These are phyloP conservation scores for Metacarcinus magister DNA, from an alignment of 2,888 invertebrate species.

Conservation along the genomic window DNA sequence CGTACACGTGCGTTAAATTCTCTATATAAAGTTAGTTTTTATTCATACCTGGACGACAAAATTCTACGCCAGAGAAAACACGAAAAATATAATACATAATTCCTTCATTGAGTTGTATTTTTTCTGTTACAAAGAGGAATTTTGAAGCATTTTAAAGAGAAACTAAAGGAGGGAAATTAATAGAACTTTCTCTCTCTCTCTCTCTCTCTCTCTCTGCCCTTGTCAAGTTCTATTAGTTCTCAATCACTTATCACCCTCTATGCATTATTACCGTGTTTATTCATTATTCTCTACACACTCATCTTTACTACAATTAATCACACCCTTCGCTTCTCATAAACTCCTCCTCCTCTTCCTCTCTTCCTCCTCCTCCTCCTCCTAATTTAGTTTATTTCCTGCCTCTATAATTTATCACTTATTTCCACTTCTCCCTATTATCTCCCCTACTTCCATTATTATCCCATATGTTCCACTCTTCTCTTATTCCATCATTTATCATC, in stretches of 20 bases:
- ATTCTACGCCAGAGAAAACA: no score
- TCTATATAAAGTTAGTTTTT: no score
- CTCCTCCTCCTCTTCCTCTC: no score
- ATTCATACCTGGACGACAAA: no score
- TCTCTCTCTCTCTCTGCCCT: background rate
- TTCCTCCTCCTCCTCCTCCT: background rate
- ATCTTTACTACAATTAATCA: background rate
- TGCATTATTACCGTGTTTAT: background rate
- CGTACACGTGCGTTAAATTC: background rate
- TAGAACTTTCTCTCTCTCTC: slow-evolving; percentile 18
- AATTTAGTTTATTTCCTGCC: background rate
- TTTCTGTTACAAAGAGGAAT: background rate
- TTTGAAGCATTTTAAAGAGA: no score
- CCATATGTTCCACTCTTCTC: background rate
- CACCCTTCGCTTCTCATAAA: background rate
- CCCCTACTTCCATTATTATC: background rate
- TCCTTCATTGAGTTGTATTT: background rate
- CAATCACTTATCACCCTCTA: no score
- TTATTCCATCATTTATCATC: background rate
- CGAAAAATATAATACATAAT: no score
- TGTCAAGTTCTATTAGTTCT: no score
- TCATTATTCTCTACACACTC: background rate
- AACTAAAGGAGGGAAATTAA: background rate
- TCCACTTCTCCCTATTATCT: background rate
- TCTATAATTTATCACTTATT: slow-evolving; percentile 21